Base-by-base conservation (phyloP, 2,888 invertebrate species). In the Nomada goodeniana region DNA sequence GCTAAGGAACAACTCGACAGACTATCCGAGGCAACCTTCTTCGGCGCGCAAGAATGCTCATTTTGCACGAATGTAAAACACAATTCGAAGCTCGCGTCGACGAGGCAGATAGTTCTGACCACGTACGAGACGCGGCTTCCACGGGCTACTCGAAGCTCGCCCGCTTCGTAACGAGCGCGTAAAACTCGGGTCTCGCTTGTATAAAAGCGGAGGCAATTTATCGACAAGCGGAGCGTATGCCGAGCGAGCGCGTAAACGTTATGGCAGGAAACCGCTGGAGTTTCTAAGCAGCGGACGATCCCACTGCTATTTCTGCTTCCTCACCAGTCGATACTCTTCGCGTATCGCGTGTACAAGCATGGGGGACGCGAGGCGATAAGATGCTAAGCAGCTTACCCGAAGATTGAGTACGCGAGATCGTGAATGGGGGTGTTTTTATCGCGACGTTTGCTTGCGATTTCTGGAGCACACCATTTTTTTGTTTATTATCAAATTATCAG, bases 121-220 rank as follows among this genome's bases (percentile, higher is more conserved):
- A 18, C 52, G 65, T 23, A 53, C 26, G 53, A 63, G 61, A 67
- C 63, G 7, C 42, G 5, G 47, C 20, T 36, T 50, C 23, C 60
- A 69, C 72, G 36, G 20, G 63, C n/a, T 67, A 15, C 15, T 64
- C 52, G 59, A 68, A 67, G 67, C 74, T 67, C 60, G 78, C 64
- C 50, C 55, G 73, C 47, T 26, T 61, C 68, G 59, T 80, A 83
- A 80, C 80, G 69, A 83, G 72, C 76, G 59, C 79, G 76, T 82
- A 87, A 83, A 83, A 83, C 79, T 79, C 74, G 63, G 71, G 72
- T 78, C 72, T 61, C 36, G 74, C 78, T 71, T 84, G 80, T 85
- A 76, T 73, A 83, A 76, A 50, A 29, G 73, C 69, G 64, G 50
- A 69, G 69, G 74, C 63, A 72, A 81, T 84, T 85, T 84, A 85